phyloP scores from a whole-genome alignment of 2,797 vertebrate genomes.

The Acipenser transmontanus region DNA sequence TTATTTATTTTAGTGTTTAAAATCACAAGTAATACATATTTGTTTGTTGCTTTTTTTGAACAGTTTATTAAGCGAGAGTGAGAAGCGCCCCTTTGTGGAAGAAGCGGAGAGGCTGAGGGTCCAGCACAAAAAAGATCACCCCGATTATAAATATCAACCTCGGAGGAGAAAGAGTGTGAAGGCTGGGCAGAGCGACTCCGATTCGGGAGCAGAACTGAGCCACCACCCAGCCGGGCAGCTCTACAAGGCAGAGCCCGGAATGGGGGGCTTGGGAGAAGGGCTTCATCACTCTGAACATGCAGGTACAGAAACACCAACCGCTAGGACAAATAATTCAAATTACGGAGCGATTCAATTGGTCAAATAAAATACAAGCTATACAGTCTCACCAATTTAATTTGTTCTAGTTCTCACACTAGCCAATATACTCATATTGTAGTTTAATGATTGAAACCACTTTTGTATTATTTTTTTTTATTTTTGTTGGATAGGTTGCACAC shows the following conservation, averaged over 20 bases:
- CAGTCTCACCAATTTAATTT: too few species aligned
- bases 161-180: conserved; percentile 88
- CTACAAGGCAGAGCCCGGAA: conserved; percentile 77
- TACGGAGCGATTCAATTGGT: too few species aligned
- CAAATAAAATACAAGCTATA: too few species aligned
- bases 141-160: conserved; percentile 97
- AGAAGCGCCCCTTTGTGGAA: conserved; percentile 94
- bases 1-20: too few species aligned
- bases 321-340: too few species aligned
- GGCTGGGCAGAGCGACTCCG: conserved; percentile 81
- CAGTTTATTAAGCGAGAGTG: conserved; percentile 87
- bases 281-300: conserved; percentile 79
- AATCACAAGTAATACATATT: too few species aligned
- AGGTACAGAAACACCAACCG: conserved; percentile 53
- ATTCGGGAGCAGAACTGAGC: conserved; percentile 76
- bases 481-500: too few species aligned
- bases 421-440: too few species aligned
- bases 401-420: too few species aligned
- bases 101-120: conserved; percentile 90
- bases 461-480: too few species aligned
- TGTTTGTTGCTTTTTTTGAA: neutral
- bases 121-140: conserved; percentile 97
- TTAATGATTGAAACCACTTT: too few species aligned
- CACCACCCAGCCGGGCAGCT: conserved; percentile 63
- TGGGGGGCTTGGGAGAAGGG: conserved; percentile 64